Evolutionary conservation across 2,797 vertebrate species (phyloP), one percentile per base, ranked within the genome.

Genomic region (Netta rufina): DNA sequence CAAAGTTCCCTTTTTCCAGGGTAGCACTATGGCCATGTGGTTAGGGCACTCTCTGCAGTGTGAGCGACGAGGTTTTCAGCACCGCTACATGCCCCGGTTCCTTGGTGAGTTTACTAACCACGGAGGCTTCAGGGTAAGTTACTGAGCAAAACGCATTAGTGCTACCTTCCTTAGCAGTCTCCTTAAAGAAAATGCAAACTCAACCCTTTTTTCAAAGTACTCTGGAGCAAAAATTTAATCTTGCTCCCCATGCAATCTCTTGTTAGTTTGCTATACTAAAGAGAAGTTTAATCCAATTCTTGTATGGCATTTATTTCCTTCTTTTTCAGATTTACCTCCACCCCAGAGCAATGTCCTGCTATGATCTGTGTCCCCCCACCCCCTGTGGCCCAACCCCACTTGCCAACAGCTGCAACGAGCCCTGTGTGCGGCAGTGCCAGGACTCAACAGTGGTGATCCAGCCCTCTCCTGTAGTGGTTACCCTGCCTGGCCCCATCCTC

Each of bases 361-460:
- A 92, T 0, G 86, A 92, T 16, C 45, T 80, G 45, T 92, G 86
- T 47, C 17, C 61, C 3, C 73, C 90, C 30, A 60, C 45, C 5
- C 20, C 77, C 25, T 92, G 84, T 1, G 84, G 89, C 6, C 95
- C 90, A 28, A 95, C 80, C 0, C 94, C 91, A 0, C 28, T 95
- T 8, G 94, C 92, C 1, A 95, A 95, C 5, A 92, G 87, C 66
- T 94, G 92, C 90, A 94, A 22, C 0, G 90, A 96, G 84, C 93
- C 93, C 65, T 95, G 93, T 0, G 25, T 92, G 0, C 18, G 93
- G 7, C 92, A 94, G 72, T 94, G 94, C 67, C 88, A 89, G 71
- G 94, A 94, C 64, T 95, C 95, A 0, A 49, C 30, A 0, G 72
- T 69, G 16, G 32, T 94, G 45, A 94, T 96, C 88, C 92, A 93